Evolutionary conservation across 2,113 vertebrate species (phyloP), one percentile per base, ranked within the genome.

Genomic region (Eira barbara): DNA sequence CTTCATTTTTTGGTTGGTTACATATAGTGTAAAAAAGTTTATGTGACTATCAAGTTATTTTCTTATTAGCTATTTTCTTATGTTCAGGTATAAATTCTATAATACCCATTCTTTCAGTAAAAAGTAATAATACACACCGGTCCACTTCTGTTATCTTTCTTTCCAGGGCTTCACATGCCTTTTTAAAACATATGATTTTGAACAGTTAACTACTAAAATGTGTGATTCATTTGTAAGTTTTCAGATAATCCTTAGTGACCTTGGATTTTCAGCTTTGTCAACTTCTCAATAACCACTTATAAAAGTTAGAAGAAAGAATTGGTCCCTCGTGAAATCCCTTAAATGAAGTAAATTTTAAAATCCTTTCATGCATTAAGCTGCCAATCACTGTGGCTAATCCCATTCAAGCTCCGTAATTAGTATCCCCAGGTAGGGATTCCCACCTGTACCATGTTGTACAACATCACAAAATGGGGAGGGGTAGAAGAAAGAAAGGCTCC

Each of bases 401-500:
- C 71, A 97, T 98, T 98, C 94, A 90, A 81, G 94, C 89, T 90
- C 80, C 34, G 42, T 97, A 98, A 98, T 98, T 98, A 98, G 97
- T 95, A 98, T 98, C 98, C 96, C 45, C 71, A 97, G 96, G 86
- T 93, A 91, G 96, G 59, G 95, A 12, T 31, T 94, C 95, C 98
- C 98, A 98, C 97, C 94, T 97, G 89, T 20, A 97, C 89, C 65
- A 21, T 94, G 92, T 97, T 97, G 59, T 96, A 96, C 96, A 98
- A 88, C 88, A 98, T 42, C 55, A 85, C 45, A 47, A 97, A 94
- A 69, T 55, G 36, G 90, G 84, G 88, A 98, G 31, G 92, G 67
- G 85, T 86, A 47, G n/a, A 49, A 95, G 71, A 81, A 71, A 89
- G 85, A 95, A 96, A 94, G 71, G 89, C 65, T 98, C 98, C 96